Evolutionary conservation across 1,140 invertebrate species (phyloP), one percentile per base, ranked within the genome.

Genomic region (Atta texana): DNA sequence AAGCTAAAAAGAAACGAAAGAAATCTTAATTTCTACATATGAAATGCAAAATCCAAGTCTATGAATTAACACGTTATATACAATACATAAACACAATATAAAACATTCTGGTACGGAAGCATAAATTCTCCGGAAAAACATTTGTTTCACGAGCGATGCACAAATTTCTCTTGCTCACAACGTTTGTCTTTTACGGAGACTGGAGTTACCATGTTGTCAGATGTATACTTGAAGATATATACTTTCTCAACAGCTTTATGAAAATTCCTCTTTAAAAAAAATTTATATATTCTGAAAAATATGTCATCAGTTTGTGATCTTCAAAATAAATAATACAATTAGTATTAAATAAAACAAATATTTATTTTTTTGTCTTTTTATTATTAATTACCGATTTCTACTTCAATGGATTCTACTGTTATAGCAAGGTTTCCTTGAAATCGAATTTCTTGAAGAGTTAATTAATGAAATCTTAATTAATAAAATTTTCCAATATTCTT

Each of bases 201-300:
- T 31, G 80, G 53, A 74, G 34, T 84, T 61, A 61, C 80, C 16
- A 44, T 34, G 80, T 84, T 84, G 68, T 84, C 80, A 84, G 80
- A 74, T 74, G 49, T 49, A 12, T 49, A 34, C 69, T 39, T 74
- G 80, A 61, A 84, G 55, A 39, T 39, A 74, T 39, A 74, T 61
- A 84, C 80, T 61, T 84, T 74, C 39, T 34, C 69, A 49, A 21
- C 68, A 18, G 68, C 39, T 74, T 84, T 71, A 74, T 68, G 55
- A 84, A 84, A 84, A 84, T 84, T 61, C 21, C 39, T 49, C 16
- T 55, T 28, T 39, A 68, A 39, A 39, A 39, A 39, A 61, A 84
- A 74, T 80, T 68, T 12, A 16, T 74, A 61, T 18, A 7, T 74
- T 61, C 68, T 49, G 55, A 61, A 72, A 24, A 59, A 18, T 34